Conservation (phyloP, 2,888 invertebrate species). For the Microplitis deprimator region DNA sequence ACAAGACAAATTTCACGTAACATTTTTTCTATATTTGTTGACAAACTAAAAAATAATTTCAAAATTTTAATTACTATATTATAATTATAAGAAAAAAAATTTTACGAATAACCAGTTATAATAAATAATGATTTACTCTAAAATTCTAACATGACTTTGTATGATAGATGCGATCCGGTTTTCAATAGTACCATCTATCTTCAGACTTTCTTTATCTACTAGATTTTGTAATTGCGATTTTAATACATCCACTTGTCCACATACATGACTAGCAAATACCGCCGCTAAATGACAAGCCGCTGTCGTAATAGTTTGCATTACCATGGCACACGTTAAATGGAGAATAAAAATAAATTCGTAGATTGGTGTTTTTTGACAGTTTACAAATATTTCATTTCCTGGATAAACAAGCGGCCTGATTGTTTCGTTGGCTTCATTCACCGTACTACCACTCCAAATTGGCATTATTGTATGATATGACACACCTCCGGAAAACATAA, state of each 20-base stretch:
- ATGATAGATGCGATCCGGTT: conserved; percentile 49
- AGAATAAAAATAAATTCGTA: conserved; percentile 54
- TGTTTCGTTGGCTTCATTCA: conserved; percentile 41
- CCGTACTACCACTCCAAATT: conserved; percentile 42
- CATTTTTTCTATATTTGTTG: conserved; percentile 55
- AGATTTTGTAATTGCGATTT: neutral
- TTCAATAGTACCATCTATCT: conserved; percentile 13
- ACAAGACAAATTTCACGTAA: conserved; percentile 61
- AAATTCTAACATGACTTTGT: conserved; percentile 49
- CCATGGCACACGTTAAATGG: conserved; percentile 45
- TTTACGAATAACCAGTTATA: neutral
- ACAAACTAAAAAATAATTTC: conserved; percentile 53
- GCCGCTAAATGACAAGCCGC: conserved; percentile 52
- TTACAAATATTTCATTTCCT: conserved; percentile 44
- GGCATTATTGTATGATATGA: conserved; percentile 54
- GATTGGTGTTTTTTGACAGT: conserved; percentile 48
- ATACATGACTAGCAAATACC: conserved; percentile 52
- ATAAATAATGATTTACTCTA: conserved; percentile 50
- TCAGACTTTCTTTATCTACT: neutral
- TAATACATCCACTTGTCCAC: conserved; percentile 47
- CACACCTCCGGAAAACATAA: conserved; percentile 55
- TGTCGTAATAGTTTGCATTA: conserved; percentile 47
- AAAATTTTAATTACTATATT: conserved; percentile 3
- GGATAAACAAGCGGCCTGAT: conserved; percentile 47
- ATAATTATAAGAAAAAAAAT: conserved; percentile 11